Evolutionary conservation across 2,888 invertebrate genomes (phyloP).

Genomic region (Troides oblongomaculatus): DNA sequence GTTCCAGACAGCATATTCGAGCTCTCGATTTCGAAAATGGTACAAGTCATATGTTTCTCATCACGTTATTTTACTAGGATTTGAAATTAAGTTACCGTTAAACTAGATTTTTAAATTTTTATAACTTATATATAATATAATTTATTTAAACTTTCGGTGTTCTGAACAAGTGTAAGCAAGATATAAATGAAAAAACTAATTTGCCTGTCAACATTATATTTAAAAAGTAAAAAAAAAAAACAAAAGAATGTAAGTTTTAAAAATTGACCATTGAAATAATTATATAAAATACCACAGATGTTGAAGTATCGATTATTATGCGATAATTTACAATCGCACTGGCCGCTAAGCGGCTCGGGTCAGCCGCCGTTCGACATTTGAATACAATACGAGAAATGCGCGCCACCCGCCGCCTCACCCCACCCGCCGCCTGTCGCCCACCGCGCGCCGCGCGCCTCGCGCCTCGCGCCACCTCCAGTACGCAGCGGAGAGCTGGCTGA

Average conservation of each 20-base stretch:
- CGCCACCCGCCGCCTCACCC: constrained; percentile 25
- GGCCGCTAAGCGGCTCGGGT: constrained; percentile 36
- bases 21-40: too few relatives aligned
- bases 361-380: constrained; percentile 49
- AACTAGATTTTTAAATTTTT: too few relatives aligned
- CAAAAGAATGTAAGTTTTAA: background rate
- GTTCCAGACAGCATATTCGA: too few relatives aligned
- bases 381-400: constrained; percentile 52
- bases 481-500: constrained; percentile 17
- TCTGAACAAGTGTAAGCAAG: too few relatives aligned
- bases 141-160: too few relatives aligned
- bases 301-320: constrained; percentile 22
- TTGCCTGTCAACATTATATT: background rate
- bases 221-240: background rate
- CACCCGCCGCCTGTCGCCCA: constrained; percentile 20
- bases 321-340: constrained; percentile 26
- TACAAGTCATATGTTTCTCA: too few relatives aligned
- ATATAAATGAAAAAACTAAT: too few relatives aligned
- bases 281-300: constrained; percentile 9
- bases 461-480: constrained; percentile 16
- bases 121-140: too few relatives aligned
- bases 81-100: too few relatives aligned
- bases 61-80: too few relatives aligned
- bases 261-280: background rate
- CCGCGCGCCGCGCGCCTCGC: constrained; percentile 28